Evolutionary conservation across 2,797 vertebrate species (phyloP).

Genomic region (Melanotaenia pygmaea): DNA sequence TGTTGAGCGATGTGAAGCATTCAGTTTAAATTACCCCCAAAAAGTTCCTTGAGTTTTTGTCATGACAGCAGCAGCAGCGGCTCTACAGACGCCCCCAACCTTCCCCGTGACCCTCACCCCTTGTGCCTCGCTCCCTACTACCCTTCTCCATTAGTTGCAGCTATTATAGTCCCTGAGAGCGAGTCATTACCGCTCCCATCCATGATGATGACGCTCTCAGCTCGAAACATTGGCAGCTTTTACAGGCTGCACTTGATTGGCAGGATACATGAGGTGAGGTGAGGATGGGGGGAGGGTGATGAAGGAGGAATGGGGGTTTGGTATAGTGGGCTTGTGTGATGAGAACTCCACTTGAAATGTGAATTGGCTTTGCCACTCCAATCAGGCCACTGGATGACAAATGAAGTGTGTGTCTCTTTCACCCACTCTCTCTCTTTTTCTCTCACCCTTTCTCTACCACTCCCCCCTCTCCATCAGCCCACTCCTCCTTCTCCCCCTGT

Average conservation of each 20-base stretch:
- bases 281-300: conserved; percentile 22
- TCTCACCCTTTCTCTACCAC: conserved; percentile 82
- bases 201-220: conserved; percentile 76
- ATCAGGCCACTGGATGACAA: conserved; percentile 99
- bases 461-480: conserved; percentile 88
- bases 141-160: conserved; percentile 66
- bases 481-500: conserved; percentile 10
- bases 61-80: conserved; percentile 24
- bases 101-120: conserved; percentile 43
- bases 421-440: conserved; percentile 86
- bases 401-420: conserved; percentile 92
- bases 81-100: conserved; percentile 25
- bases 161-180: conserved; percentile 69
- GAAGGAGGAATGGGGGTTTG: conserved; percentile 50
- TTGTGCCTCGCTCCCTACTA: not conserved
- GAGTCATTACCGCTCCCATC: conserved; percentile 73
- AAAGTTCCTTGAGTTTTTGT: conserved; percentile 30
- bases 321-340: conserved; percentile 68
- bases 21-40: conserved; percentile 18
- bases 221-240: conserved; percentile 71
- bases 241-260: conserved; percentile 74
- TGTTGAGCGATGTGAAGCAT: conserved; percentile 19
- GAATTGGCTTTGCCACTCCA: conserved; percentile 91
- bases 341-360: conserved; percentile 86
- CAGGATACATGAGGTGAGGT: conserved; percentile 65